Evolutionary conservation across 2,113 vertebrate genomes (phyloP).

Genomic region (Phainopepla nitens): DNA sequence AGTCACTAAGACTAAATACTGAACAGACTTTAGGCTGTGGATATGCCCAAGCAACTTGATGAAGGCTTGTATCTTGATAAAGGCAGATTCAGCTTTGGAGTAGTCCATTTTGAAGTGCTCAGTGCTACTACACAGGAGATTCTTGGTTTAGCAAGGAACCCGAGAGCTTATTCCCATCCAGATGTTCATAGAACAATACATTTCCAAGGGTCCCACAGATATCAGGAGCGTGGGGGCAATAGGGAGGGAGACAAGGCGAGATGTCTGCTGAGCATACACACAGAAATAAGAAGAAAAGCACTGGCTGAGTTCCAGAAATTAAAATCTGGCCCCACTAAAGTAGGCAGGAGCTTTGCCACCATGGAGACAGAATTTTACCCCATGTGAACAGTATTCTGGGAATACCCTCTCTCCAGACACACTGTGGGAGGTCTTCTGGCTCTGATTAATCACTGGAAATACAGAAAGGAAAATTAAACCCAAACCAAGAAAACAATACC

Average conservation of each 20-base stretch:
- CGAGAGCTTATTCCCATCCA: neutral
- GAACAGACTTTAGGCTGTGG: neutral
- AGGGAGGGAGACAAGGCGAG: neutral
- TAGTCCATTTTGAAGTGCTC: neutral
- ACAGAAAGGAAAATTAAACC: slow-evolving; percentile 11
- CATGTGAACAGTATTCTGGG: neutral
- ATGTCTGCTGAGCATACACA: neutral
- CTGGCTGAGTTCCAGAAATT: neutral
- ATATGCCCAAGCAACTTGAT: neutral
- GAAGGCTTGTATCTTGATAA: neutral
- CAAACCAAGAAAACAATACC: slow-evolving; percentile 25
- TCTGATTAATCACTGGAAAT: neutral
- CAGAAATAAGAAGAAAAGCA: neutral
- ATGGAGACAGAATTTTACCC: neutral
- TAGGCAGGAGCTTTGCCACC: neutral
- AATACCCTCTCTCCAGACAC: slow-evolving; percentile 9
- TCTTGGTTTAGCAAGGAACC: neutral
- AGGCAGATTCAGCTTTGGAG: too few relatives aligned
- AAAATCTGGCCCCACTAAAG: neutral
- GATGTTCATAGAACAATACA: neutral
- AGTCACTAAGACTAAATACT: neutral
- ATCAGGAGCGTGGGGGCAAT: neutral
- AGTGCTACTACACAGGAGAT: neutral
- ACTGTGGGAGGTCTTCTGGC: slow-evolving; percentile 21
- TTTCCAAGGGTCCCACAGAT: neutral